Evolutionary conservation across 2,797 vertebrate species (phyloP), one percentile per base, ranked within the genome.

Genomic region (Onychomys leucogaster): DNA sequence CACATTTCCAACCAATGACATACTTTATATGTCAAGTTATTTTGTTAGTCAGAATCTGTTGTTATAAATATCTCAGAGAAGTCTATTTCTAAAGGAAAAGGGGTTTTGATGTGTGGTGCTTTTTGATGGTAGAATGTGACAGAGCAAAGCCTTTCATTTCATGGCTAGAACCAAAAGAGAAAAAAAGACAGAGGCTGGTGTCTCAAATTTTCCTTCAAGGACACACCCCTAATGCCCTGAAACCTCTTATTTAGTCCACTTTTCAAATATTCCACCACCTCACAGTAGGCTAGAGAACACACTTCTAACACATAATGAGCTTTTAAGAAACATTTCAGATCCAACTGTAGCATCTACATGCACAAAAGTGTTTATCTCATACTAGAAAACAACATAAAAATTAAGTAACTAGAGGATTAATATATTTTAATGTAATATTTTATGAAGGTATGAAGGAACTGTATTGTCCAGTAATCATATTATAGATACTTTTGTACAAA

Each of bases 351-450:
- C 57, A 29, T 41, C 1, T 52, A 23, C 9, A 6, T 46, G 21
- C 27, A 57, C 92, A 82, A 14, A 55, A 65, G 46, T 52, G 12
- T 32, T 23, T 57, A 75, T 59, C 14, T 82, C 4, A 1, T 73
- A 59, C 59, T 46, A 43, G 37, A 92, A 95, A 90, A 83, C 43
- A 88, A 46, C 52, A 52, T 88, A 78, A 61, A 80, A 63, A 32
- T 37, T 41, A 76, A 87, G 25, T 14, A 49, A 59, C 11, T 85
- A 12, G 8, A 61, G 3, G 49, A 80, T 52, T n/a, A n/a, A 52
- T 37, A 46, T 82, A 89, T 90, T 90, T 92, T 81, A 71, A 87
- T 59, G 87, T 67, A 17, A 41, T 69, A 82, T 59, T 75, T 86
- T 67, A 80, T 7, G 21, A 59, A 69, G 89, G 43, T 43, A 93